A percentile compares a stretch with the other conserved stretches of the same genome.
phyloP scores from a whole-genome alignment of 2,888 invertebrate species.

The Hofmannophila pseudospretella region DNA sequence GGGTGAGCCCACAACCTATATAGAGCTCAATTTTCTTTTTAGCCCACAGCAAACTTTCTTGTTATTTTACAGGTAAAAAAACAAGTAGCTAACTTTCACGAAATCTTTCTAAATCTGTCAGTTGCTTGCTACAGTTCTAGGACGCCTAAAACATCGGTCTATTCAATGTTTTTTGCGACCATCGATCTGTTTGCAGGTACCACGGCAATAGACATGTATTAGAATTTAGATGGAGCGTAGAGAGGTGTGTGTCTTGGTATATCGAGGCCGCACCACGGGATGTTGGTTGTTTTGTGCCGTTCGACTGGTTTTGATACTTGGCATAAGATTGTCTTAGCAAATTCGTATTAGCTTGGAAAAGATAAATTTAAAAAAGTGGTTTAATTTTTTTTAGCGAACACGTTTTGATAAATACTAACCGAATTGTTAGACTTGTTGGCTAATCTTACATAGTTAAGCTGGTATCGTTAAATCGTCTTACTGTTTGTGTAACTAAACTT shows the following conservation, averaged over 20 bases:
- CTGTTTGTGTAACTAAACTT: no score
- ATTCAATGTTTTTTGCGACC: neutral
- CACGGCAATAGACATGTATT: constrained; percentile 7
- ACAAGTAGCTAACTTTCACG: neutral
- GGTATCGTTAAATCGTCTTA: no score
- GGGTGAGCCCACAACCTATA: neutral
- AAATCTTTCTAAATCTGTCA: neutral
- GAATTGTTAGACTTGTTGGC: no score
- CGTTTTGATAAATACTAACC: no score
- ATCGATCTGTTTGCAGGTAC: neutral
- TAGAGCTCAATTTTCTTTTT: no score
- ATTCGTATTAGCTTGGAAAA: no score
- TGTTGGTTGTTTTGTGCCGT: constrained; percentile 33
- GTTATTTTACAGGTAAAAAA: neutral
- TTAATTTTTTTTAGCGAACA: no score
- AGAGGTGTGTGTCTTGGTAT: constrained; percentile 46
- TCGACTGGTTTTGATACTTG: constrained; percentile 40
- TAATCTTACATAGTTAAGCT: no score
- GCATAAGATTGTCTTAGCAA: no score
- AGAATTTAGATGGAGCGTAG: constrained; percentile 45
- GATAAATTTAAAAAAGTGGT: no score
- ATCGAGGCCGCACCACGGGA: constrained; percentile 66
- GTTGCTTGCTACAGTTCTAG: constrained; percentile 1
- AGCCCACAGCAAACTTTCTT: no score
- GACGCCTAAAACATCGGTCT: neutral